These are phyloP conservation scores for Lithodes maja DNA, from an alignment of 2,888 invertebrate genomes.

Conservation along the genomic window DNA sequence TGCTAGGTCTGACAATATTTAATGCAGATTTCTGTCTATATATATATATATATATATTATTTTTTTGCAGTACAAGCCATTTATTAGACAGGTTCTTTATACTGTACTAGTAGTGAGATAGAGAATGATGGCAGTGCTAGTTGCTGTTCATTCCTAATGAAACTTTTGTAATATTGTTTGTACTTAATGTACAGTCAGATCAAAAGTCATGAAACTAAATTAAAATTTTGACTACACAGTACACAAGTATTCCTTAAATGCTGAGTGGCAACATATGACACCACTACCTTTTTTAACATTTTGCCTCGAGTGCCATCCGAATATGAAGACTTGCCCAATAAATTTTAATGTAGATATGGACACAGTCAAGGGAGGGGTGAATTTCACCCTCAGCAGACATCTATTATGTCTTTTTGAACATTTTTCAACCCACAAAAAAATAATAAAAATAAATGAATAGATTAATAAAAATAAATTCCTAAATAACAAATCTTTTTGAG, in stretches of 20 bases:
- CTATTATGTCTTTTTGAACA: too few relatives aligned
- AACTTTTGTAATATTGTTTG: constrained; percentile 41
- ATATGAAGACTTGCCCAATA: too few relatives aligned
- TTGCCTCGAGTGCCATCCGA: too few relatives aligned
- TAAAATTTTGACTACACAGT: background rate
- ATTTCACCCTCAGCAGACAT: too few relatives aligned
- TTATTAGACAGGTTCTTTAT: background rate
- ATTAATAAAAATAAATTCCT: too few relatives aligned
- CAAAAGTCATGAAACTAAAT: background rate
- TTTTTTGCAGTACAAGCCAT: background rate
- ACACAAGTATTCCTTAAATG: too few relatives aligned
- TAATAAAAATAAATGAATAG: too few relatives aligned
- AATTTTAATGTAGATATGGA: too few relatives aligned
- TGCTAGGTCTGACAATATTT: background rate
- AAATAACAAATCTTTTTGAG: background rate
- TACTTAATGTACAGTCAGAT: constrained; percentile 32
- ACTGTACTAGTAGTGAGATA: background rate
- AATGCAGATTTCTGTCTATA: background rate
- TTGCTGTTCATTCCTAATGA: constrained; percentile 49
- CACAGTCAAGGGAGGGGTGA: too few relatives aligned
- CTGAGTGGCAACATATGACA: too few relatives aligned
- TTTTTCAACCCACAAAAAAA: too few relatives aligned
- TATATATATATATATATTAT: background rate
- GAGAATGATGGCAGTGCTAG: constrained; percentile 45
- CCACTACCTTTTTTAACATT: too few relatives aligned